phyloP scores from a whole-genome alignment of 1,140 invertebrate species.

The Homalodisca vitripennis region DNA sequence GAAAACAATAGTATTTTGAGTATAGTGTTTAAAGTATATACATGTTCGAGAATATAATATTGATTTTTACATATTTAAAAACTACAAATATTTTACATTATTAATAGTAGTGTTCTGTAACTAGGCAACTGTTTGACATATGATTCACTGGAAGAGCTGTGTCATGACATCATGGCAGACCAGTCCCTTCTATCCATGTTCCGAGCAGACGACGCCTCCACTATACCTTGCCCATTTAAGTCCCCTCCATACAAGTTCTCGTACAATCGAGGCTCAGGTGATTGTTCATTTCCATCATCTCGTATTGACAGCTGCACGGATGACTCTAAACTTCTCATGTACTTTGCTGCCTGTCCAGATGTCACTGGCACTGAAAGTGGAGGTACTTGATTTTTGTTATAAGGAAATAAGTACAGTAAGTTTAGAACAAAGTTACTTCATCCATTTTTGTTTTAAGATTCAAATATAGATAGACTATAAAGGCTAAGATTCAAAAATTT shows the following conservation, averaged over 20 bases:
- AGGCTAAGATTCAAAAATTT: background rate
- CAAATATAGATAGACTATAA: background rate
- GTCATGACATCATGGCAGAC: conserved; percentile 83
- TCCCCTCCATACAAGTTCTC: conserved; percentile 70
- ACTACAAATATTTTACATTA: no score
- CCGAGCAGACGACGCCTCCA: conserved; percentile 67
- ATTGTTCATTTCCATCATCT: conserved; percentile 69
- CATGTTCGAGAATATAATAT: no score
- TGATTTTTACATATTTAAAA: no score
- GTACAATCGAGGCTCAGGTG: conserved; percentile 72
- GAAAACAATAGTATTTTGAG: no score
- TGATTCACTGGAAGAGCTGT: conserved; percentile 65
- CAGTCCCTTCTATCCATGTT: conserved; percentile 86
- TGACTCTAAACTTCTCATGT: conserved; percentile 73
- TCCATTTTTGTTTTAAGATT: no score
- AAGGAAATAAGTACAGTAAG: no score
- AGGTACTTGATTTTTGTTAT: no score
- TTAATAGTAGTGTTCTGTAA: no score
- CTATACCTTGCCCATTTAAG: conserved; percentile 74
- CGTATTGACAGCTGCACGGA: conserved; percentile 80
- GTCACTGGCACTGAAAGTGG: conserved; percentile 67
- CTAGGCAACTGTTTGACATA: conserved; percentile 27
- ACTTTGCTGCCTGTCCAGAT: conserved; percentile 90
- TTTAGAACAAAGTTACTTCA: no score
- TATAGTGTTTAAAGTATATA: no score